Base-by-base conservation (phyloP, 1,140 invertebrate species). In the Coenobita brevimanus region DNA sequence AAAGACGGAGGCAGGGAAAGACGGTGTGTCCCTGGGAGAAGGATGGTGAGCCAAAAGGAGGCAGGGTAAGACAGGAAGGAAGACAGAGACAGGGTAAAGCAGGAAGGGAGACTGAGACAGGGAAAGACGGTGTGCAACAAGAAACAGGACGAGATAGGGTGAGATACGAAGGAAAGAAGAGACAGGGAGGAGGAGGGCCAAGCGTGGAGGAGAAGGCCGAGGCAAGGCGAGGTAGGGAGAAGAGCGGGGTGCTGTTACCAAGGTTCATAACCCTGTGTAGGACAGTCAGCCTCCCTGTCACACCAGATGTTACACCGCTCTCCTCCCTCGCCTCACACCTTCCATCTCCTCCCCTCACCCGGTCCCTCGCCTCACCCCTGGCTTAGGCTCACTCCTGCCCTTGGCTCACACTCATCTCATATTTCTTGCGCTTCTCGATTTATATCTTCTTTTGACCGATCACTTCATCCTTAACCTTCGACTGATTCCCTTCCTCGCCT, bases 261-360 rank as follows among this genome's bases (percentile, higher is more conserved):
- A 21, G 33, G 67, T 71, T 80, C 76, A 57, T 80, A 62, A 17
- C 33, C 62, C 76, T 60, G 54, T 80, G 54, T 33, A 62, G 30
- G 67, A 71, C 67, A 71, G n/a, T 21, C 41, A 71, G 33, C 33
- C 33, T 38, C 67, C 3, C 67, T 78, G 46, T 50, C 54, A 24
- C 27, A 13, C 36, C 41, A 46, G 71, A 41, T 71, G 33, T 36
- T 50, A 30, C 36, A 15, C 30, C 30, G 33, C 24, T 21, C 43
- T 38, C 15, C 27, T 71, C 27, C 33, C 43, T 38, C 57, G 2
- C n/a, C 62, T n/a, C 36, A 27, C 60, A 8, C 36, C 62, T 10
- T 60, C 60, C 38, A 0, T 24, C 50, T n/a, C 30, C 57, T 43
- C 36, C 60, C 13, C 15, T 67, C 30, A n/a, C n/a, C n/a, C n/a